These are phyloP conservation scores for Eutolmus rufibarbis DNA, from an alignment of 2,888 invertebrate genomes.

Conservation along the genomic window DNA sequence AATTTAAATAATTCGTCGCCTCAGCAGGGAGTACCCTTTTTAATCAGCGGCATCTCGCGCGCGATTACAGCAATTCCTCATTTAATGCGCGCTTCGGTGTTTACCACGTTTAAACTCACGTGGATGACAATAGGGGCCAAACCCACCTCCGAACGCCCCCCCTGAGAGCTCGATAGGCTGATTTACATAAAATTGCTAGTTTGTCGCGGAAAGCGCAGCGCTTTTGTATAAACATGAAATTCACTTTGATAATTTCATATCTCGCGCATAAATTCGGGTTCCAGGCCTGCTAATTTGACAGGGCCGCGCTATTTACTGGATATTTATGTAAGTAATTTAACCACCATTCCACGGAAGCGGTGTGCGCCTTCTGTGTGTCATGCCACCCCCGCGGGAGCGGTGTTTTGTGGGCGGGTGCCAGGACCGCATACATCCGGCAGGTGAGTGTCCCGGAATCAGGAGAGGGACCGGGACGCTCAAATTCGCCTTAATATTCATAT, in stretches of 20 bases:
- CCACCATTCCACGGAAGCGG: neutral
- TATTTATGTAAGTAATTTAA: conserved; percentile 31
- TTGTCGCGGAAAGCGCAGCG: neutral
- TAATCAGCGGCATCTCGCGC: neutral
- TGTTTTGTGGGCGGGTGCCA: neutral
- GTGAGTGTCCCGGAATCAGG: neutral
- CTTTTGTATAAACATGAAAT: conserved; percentile 19
- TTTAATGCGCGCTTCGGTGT: neutral
- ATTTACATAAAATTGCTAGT: conserved; percentile 25
- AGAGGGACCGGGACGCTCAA: neutral
- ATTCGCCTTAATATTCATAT: conserved; percentile 14
- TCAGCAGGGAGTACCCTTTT: neutral
- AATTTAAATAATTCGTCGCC: neutral
- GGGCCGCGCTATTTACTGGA: neutral
- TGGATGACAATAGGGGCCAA: neutral
- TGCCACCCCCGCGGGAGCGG: neutral
- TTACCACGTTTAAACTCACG: neutral
- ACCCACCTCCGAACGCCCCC: neutral
- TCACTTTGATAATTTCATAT: conserved; percentile 31
- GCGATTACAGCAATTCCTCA: neutral
- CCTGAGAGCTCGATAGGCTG: neutral
- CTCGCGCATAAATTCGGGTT: neutral
- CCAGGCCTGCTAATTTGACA: conserved; percentile 21
- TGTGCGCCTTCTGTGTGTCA: neutral
- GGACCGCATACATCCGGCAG: neutral